Evolutionary conservation across 2,888 invertebrate species (phyloP).

Genomic region (Galeruca laticollis): DNA sequence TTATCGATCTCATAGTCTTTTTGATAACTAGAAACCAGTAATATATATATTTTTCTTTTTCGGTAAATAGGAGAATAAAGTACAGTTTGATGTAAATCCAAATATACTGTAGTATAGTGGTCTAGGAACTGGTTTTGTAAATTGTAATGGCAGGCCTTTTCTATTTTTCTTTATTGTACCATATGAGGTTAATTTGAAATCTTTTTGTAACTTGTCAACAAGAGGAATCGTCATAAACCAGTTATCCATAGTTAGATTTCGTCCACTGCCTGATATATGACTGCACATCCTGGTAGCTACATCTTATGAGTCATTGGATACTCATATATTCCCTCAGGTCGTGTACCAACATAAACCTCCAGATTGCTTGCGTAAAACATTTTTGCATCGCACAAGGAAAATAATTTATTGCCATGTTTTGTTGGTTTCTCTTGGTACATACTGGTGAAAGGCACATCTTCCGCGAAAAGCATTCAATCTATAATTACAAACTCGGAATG

Average conservation of each 20-base stretch:
- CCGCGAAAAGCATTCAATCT: slow-evolving; percentile 51
- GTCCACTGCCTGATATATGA: slow-evolving; percentile 46
- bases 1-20: slow-evolving; percentile 17
- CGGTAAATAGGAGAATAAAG: no score
- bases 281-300: slow-evolving; percentile 42
- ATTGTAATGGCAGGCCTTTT: slow-evolving; percentile 37
- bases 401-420: slow-evolving; percentile 16
- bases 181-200: slow-evolving; percentile 37
- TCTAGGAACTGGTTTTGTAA: slow-evolving; percentile 38
- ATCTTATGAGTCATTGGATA: slow-evolving; percentile 21
- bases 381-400: slow-evolving; percentile 22
- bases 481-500: slow-evolving; percentile 38
- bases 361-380: slow-evolving; percentile 15
- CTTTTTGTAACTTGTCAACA: slow-evolving; percentile 31
- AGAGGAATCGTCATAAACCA: no score
- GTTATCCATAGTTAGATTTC: slow-evolving; percentile 56
- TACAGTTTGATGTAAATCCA: no score
- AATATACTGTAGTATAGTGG: slow-evolving; percentile 2
- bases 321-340: background rate
- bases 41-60: slow-evolving; percentile 4
- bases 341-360: slow-evolving; percentile 14
- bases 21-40: slow-evolving; percentile 12
- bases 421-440: slow-evolving; percentile 14
- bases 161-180: slow-evolving; percentile 45
- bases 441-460: slow-evolving; percentile 8